Evolutionary conservation across 1,140 invertebrate species (phyloP).

Genomic region (Orussus abietinus): DNA sequence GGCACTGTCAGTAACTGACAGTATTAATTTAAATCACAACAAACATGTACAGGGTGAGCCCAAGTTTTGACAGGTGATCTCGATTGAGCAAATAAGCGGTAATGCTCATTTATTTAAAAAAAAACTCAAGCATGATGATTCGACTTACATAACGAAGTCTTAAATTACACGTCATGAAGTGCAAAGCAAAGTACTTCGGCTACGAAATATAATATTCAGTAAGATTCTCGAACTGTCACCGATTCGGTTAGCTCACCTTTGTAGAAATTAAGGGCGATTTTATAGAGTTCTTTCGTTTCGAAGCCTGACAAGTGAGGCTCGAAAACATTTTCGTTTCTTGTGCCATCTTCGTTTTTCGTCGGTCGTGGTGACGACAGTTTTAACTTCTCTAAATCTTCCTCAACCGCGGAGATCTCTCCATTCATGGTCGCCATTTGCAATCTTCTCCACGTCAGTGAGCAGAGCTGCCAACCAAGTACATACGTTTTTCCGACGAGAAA

Average conservation of each 20-base stretch:
- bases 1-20: too few relatives aligned
- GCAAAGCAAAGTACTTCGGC: too few relatives aligned
- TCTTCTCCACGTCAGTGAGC: conserved; percentile 36
- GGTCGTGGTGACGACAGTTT: conserved; percentile 23
- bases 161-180: too few relatives aligned
- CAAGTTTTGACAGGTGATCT: too few relatives aligned
- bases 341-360: conserved; percentile 15
- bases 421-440: conserved; percentile 41
- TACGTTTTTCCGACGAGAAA: neutral
- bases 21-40: too few relatives aligned
- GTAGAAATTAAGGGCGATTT: conserved; percentile 80
- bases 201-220: too few relatives aligned
- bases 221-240: too few relatives aligned
- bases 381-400: conserved; percentile 36
- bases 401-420: conserved; percentile 32
- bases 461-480: conserved; percentile 15
- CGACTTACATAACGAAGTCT: too few relatives aligned
- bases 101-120: too few relatives aligned
- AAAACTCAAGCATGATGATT: too few relatives aligned
- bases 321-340: conserved; percentile 12
- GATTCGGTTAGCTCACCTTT: conserved; percentile 76
- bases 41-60: conserved; percentile 12
- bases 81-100: too few relatives aligned
- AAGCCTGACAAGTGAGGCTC: conserved; percentile 45
- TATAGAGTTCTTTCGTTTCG: conserved; percentile 69